A percentile compares a stretch with the other conserved stretches of the same genome.
Evolutionary conservation across 2,888 invertebrate species (phyloP).

Genomic region (Lysandra coridon): DNA sequence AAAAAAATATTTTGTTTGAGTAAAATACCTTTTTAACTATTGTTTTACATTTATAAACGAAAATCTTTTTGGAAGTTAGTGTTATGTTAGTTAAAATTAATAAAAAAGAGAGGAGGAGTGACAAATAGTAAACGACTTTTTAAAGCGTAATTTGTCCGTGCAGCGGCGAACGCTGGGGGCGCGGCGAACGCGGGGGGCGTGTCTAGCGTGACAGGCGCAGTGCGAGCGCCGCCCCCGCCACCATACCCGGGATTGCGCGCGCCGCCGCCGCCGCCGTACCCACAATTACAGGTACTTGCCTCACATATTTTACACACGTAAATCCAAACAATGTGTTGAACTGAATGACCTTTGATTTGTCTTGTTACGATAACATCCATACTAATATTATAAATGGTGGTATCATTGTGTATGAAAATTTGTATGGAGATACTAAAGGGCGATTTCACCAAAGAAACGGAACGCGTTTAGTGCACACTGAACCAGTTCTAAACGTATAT

Average conservation of each 20-base stretch:
- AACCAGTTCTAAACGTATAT: too few relatives aligned
- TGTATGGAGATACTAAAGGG: too few relatives aligned
- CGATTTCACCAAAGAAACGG: too few relatives aligned
- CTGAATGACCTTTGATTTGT: neutral
- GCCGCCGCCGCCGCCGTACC: conserved; percentile 76
- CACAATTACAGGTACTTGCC: conserved; percentile 60
- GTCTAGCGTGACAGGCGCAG: conserved; percentile 51
- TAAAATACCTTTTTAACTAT: too few relatives aligned
- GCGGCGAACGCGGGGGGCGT: conserved; percentile 61
- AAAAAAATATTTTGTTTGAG: neutral
- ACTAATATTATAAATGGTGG: too few relatives aligned
- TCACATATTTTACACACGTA: conserved; percentile 16
- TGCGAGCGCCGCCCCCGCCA: conserved; percentile 85
- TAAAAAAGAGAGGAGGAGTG: too few relatives aligned
- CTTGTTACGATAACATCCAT: neutral
- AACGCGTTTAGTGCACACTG: too few relatives aligned
- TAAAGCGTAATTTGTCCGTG: neutral
- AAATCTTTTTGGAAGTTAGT: too few relatives aligned
- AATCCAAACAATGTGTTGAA: conserved; percentile 30
- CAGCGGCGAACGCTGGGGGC: conserved; percentile 54
- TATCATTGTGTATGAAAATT: too few relatives aligned
- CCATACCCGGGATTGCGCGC: conserved; percentile 88
- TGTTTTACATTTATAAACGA: too few relatives aligned
- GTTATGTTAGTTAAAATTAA: too few relatives aligned
- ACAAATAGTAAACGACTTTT: too few relatives aligned